phyloP scores from a whole-genome alignment of 2,797 vertebrate species.

The Rhadinocentrus ornatus region DNA sequence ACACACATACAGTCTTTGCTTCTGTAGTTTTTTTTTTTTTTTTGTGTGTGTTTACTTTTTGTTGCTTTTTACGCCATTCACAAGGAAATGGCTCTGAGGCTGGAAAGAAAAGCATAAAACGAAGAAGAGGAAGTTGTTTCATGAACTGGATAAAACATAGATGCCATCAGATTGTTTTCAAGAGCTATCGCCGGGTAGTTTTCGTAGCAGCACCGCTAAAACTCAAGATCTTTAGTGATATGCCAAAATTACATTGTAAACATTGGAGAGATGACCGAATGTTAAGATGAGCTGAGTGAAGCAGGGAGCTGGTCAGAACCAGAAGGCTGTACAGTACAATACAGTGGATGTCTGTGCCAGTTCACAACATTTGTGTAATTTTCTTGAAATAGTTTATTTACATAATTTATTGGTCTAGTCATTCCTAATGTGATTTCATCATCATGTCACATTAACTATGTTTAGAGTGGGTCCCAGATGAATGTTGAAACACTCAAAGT shows the following conservation, averaged over 20 bases:
- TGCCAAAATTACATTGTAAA: conserved; percentile 56
- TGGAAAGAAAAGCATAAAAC: conserved; percentile 20
- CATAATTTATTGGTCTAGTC: conserved; percentile 27
- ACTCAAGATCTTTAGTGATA: conserved; percentile 51
- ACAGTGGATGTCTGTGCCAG: conserved; percentile 34
- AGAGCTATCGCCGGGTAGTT: conserved; percentile 42
- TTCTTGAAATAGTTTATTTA: conserved; percentile 30
- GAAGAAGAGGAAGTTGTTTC: conserved; percentile 30
- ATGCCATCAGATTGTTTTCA: conserved; percentile 15
- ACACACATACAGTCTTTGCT: conserved; percentile 55
- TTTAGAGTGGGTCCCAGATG: conserved; percentile 59
- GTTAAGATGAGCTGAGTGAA: conserved; percentile 49
- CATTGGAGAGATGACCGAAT: conserved; percentile 58
- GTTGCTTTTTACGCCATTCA: conserved; percentile 47
- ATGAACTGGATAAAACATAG: conserved; percentile 24
- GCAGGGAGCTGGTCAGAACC: conserved; percentile 34
- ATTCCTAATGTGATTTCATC: conserved; percentile 43
- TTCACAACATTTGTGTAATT: conserved; percentile 22
- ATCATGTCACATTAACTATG: conserved; percentile 53
- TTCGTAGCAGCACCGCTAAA: conserved; percentile 45
- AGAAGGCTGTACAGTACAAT: conserved; percentile 38
- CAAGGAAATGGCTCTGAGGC: conserved; percentile 73
- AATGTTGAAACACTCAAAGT: conserved; percentile 42
- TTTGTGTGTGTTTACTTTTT: conserved; percentile 47
- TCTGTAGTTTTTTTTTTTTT: conserved; percentile 38